These are phyloP conservation scores for Myotis lucifugus DNA, from an alignment of 2,113 vertebrate genomes.

Conservation along the genomic window DNA sequence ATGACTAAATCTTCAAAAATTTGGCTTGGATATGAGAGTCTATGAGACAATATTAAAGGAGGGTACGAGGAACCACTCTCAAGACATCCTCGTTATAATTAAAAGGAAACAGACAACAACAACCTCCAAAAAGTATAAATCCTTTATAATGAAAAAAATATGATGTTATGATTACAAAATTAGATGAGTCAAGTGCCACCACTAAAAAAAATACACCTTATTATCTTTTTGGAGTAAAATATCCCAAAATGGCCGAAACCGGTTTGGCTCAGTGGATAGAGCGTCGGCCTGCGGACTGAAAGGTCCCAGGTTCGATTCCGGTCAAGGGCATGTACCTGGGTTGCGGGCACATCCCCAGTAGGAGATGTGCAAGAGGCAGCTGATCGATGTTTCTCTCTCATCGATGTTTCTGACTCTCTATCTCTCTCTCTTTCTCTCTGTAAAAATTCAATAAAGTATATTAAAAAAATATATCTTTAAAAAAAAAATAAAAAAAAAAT, in stretches of 20 bases:
- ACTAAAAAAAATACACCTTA: not conserved
- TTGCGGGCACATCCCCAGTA: too few species aligned
- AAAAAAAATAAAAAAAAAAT: too few species aligned
- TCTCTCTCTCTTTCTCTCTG: too few species aligned
- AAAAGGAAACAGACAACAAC: not conserved
- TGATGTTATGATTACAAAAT: not conserved
- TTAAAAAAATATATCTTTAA: too few species aligned
- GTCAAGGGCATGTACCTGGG: too few species aligned
- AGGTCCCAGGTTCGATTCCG: too few species aligned
- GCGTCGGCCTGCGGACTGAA: too few species aligned
- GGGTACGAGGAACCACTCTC: rapidly evolving
- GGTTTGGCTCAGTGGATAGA: too few species aligned
- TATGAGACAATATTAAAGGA: not conserved
- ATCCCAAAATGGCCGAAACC: not conserved
- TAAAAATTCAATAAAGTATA: too few species aligned
- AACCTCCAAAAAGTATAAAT: not conserved
- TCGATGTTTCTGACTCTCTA: too few species aligned
- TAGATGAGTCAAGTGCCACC: not conserved
- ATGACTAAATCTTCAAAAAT: not conserved
- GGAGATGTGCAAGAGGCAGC: too few species aligned
- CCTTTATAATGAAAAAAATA: not conserved
- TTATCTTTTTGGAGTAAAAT: not conserved
- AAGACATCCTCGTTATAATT: not conserved
- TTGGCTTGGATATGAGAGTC: not conserved
- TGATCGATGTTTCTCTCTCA: too few species aligned